A percentile compares a stretch with the other conserved stretches of the same genome.
Evolutionary conservation across 2,888 invertebrate species (phyloP).

Genomic region (Eudasyphora cyanicolor): DNA sequence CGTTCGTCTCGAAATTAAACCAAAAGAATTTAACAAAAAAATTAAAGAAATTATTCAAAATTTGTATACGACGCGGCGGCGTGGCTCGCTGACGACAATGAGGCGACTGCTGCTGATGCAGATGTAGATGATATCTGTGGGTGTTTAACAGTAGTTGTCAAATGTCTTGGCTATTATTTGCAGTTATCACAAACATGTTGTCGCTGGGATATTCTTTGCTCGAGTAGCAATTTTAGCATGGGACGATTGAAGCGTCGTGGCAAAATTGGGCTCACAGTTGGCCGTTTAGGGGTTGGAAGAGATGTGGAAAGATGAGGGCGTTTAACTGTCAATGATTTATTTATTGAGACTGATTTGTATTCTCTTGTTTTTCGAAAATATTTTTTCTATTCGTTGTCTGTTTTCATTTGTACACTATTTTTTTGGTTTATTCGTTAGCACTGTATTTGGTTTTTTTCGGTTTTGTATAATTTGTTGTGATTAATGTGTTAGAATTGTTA

Average conservation of each 20-base stretch:
- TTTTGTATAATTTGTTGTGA: slow-evolving; percentile 5
- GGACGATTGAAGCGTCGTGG: too few species aligned
- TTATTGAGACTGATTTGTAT: neutral
- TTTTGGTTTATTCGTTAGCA: neutral
- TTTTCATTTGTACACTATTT: neutral
- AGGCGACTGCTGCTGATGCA: neutral
- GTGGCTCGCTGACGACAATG: neutral
- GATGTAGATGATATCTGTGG: neutral
- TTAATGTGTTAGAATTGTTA: slow-evolving; percentile 2
- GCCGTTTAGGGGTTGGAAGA: neutral
- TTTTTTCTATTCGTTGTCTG: neutral
- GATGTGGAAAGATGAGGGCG: neutral
- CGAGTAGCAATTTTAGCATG: neutral
- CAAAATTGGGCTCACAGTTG: too few species aligned
- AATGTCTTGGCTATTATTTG: slow-evolving; percentile 38
- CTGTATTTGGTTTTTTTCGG: neutral
- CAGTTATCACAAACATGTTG: slow-evolving; percentile 49
- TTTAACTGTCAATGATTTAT: neutral
- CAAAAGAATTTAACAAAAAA: slow-evolving; percentile 39
- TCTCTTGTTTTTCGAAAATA: slow-evolving; percentile 12
- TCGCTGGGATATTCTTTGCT: slow-evolving; percentile 30
- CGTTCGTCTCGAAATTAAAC: slow-evolving; percentile 1
- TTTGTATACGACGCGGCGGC: neutral
- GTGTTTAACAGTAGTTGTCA: slow-evolving; percentile 52
- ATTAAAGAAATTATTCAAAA: slow-evolving; percentile 22